Conservation (phyloP, 2,797 vertebrate species). For the Spondyliosoma cantharus region DNA sequence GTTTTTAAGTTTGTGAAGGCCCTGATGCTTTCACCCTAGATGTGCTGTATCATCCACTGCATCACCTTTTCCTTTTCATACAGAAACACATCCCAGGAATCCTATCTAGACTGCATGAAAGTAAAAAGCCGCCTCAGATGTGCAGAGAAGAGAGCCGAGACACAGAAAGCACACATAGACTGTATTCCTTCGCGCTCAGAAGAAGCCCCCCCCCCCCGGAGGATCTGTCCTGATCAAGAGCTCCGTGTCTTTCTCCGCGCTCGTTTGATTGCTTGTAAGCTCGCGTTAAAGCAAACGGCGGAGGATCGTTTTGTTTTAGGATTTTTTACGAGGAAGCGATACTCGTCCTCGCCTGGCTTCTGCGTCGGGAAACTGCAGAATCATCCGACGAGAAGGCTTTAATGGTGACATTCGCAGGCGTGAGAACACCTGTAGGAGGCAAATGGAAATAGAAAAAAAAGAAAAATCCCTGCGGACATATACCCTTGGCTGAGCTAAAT, state of each 20-base stretch:
- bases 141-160: neutral
- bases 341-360: neutral
- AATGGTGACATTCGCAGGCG: conserved; percentile 28
- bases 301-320: conserved; percentile 4
- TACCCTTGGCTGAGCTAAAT: conserved; percentile 54
- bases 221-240: conserved; percentile 1
- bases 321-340: neutral
- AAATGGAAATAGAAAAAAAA: conserved; percentile 53
- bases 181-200: conserved; percentile 1
- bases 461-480: conserved; percentile 61
- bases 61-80: neutral
- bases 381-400: neutral
- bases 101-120: neutral
- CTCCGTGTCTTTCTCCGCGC: neutral
- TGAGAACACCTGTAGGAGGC: conserved; percentile 35
- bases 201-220: neutral
- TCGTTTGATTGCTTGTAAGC: neutral
- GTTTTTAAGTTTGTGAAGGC: no score
- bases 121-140: conserved; percentile 1
- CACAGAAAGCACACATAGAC: neutral
- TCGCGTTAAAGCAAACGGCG: neutral
- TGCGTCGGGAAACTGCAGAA: neutral
- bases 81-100: neutral
- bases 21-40: conserved; percentile 6
- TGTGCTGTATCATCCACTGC: neutral